A percentile compares a stretch with the other conserved stretches of the same genome.
phyloP scores from a whole-genome alignment of 2,797 vertebrate genomes.

The Poeciliopsis infans region DNA sequence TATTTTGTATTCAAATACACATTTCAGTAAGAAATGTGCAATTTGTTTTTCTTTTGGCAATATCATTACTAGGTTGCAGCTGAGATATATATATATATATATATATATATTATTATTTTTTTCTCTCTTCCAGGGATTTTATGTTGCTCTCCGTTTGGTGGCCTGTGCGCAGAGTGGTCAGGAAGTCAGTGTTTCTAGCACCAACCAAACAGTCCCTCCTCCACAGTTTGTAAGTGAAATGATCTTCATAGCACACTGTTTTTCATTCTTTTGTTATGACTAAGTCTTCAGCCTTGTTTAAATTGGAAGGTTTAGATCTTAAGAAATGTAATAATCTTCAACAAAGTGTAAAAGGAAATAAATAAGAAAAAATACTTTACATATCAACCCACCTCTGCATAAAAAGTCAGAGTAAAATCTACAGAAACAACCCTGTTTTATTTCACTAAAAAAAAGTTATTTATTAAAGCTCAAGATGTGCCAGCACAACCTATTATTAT shows the following conservation, averaged over 20 bases:
- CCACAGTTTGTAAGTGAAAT: constrained; percentile 94
- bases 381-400: neutral
- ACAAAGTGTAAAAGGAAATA: neutral
- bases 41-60: neutral
- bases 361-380: neutral
- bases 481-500: neutral
- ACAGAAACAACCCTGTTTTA: neutral
- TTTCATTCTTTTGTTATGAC: neutral
- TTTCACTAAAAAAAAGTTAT: neutral
- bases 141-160: constrained; percentile 89
- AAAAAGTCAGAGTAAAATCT: neutral
- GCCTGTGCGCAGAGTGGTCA: constrained; percentile 94
- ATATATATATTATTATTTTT: too few relatives aligned
- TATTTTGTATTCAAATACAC: too few relatives aligned
- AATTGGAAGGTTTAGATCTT: neutral
- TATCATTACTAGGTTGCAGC: neutral
- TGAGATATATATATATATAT: too few relatives aligned
- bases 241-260: neutral
- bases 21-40: neutral
- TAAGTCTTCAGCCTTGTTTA: neutral
- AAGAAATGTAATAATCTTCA: neutral
- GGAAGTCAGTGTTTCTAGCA: constrained; percentile 87
- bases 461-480: neutral
- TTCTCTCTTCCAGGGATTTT: constrained; percentile 87
- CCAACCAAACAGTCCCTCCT: constrained; percentile 86